Percentiles rank a stretch among this genome's conserved stretches.
Evolutionary conservation across 2,113 vertebrate genomes (phyloP).

Genomic region (Lophura nycthemera): DNA sequence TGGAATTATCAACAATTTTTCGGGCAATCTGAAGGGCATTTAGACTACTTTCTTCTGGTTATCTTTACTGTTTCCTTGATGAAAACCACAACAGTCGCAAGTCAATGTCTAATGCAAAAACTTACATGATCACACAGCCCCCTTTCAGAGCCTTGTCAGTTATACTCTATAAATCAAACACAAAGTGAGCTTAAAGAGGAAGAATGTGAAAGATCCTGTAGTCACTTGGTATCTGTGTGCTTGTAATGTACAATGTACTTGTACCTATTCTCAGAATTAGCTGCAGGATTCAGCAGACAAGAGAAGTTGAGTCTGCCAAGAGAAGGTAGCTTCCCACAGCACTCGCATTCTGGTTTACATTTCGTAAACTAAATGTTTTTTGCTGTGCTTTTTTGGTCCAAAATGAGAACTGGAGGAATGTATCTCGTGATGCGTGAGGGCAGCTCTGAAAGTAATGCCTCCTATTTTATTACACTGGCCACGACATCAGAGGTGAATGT

Average conservation of each 20-base stretch:
- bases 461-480: too few relatives aligned
- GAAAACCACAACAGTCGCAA: not conserved
- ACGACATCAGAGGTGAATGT: too few relatives aligned
- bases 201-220: not conserved
- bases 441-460: too few relatives aligned
- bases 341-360: not conserved
- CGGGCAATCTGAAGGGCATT: not conserved
- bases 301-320: not conserved
- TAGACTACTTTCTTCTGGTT: not conserved
- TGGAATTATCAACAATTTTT: not conserved
- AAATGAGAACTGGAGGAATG: not conserved
- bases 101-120: not conserved
- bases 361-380: not conserved
- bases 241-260: not conserved
- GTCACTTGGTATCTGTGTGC: not conserved
- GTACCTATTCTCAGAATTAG: not conserved
- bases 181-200: not conserved
- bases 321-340: not conserved
- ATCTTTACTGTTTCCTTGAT: not conserved
- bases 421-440: not conserved
- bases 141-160: not conserved
- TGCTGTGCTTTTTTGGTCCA: not conserved
- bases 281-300: not conserved
- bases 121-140: accelerated
- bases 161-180: not conserved